Base-by-base conservation (phyloP, 1,140 invertebrate genomes). In the Musca domestica region DNA sequence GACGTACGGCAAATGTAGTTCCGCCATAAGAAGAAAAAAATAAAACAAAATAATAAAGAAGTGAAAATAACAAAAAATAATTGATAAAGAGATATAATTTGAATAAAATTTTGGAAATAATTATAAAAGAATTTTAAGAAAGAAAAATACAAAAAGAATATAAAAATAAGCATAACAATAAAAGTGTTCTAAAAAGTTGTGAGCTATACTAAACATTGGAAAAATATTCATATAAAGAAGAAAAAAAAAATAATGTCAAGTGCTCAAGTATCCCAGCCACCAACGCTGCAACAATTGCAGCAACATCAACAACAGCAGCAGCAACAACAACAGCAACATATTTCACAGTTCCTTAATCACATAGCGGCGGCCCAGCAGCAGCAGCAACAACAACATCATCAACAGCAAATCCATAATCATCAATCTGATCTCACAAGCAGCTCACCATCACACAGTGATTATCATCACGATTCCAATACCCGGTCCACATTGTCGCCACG, bases 191-290 rank as follows among this genome's bases (percentile, higher is more conserved):
- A 46, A 69, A 61, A 41, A 30, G 30, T 30, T 27, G 27, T 25
- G 2, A 61, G 30, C 6, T 30, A 30, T 68, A 41, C 7, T 56
- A 52, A 20, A 52, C 67, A 63, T 51, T 66, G 14, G 23, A 46
- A 34, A 41, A 70, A 27, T 70, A 22, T 51, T 63, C 27, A 65
- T 48, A 61, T 58, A 23, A 66, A 56, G 51, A 66, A 23, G 64
- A 63, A 54, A 69, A 61, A 54, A 47, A 51, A 49, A 77, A 78
- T 73, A 73, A 80, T 80, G 78, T 80, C 78, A 70, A 80, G 77
- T 74, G 78, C 68, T 66, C 78, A 80, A 76, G 77, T 80, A 69
- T 79, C 77, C 47, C 77, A 79, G 69, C 77, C 75, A 69, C 76
- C 77, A 63, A 73, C 73, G 56, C 69, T 72, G 71, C 73, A 73